Base-by-base conservation (phyloP, 2,113 vertebrate genomes). In the Oncorhynchus tshawytscha region DNA sequence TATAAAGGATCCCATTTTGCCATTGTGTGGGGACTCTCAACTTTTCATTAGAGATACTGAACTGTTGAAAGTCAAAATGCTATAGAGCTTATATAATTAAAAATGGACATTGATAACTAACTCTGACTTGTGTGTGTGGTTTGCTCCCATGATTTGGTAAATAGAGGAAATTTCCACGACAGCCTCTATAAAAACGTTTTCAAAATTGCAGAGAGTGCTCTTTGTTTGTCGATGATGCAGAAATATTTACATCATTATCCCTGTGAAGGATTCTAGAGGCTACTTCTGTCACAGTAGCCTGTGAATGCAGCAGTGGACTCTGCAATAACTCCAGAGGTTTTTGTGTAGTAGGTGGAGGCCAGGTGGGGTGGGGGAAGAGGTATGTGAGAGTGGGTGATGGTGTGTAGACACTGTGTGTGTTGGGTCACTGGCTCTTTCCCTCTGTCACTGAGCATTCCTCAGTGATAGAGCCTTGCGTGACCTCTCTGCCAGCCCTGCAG, bases 341-440 rank as follows among this genome's bases (percentile, higher is more conserved):
- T 27, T 15, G 62, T 66, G 12, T 29, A 5, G 12, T 5, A 60
- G 27, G 51, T 59, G 71, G 18, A 18, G 29, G 16, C 7, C 39
- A 54, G 15, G 8, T 60, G 29, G 59, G 25, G 9, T 29, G 20
- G 34, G 34, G 54, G 29, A 27, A 83, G 81, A 80, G 70, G 64
- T 78, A 72, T 22, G 76, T 71, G 67, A 75, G 82, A 82, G 80
- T 65, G 70, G 73, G 70, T 70, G 22, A 67, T 82, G 82, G 22
- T 34, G 70, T 84, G 85, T 70, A 75, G 82, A 84, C 80, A 72
- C 80, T 76, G 49, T 73, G 67, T 71, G 78, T 76, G 78, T 74
- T 31, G 85, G 87, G 89, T 91, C 87, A 90, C 75, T 77, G 86
- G 76, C 79, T 84, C 57, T 83, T 81, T 86, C 86, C 86, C 70